Percentiles rank a stretch among this genome's conserved stretches.
phyloP scores from a whole-genome alignment of 1,140 invertebrate species.

The Calliphora vicina region DNA sequence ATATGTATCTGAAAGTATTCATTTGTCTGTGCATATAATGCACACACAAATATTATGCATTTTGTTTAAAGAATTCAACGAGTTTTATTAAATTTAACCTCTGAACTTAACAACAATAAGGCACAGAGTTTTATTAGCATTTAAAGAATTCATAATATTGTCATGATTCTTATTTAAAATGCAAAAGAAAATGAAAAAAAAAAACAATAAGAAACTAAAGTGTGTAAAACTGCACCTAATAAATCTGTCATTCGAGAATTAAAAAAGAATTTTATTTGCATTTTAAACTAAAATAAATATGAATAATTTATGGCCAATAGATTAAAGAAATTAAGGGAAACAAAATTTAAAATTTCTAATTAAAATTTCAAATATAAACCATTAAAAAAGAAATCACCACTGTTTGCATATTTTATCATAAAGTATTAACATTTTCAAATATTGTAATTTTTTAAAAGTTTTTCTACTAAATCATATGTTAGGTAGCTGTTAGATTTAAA shows the following conservation, averaged over 20 bases:
- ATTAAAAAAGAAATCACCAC: no score
- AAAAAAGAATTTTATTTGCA: no score
- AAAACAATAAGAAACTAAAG: no score
- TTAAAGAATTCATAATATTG: neutral
- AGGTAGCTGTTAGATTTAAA: neutral
- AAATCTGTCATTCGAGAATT: neutral
- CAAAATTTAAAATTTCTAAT: neutral
- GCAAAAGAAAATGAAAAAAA: neutral
- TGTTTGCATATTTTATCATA: no score
- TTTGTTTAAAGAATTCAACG: neutral
- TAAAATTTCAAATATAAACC: no score
- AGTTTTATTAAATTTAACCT: neutral
- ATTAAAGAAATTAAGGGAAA: neutral
- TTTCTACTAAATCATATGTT: neutral
- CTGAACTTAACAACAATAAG: neutral
- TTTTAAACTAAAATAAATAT: neutral
- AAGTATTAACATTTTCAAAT: no score
- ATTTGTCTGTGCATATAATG: no score
- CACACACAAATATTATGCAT: neutral
- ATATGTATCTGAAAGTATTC: no score
- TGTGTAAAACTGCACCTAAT: neutral
- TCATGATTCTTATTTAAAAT: neutral
- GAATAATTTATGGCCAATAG: neutral
- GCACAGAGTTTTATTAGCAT: neutral
- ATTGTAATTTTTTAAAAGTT: neutral